phyloP scores from a whole-genome alignment of 2,113 vertebrate species.

The Nannospalax galili region DNA sequence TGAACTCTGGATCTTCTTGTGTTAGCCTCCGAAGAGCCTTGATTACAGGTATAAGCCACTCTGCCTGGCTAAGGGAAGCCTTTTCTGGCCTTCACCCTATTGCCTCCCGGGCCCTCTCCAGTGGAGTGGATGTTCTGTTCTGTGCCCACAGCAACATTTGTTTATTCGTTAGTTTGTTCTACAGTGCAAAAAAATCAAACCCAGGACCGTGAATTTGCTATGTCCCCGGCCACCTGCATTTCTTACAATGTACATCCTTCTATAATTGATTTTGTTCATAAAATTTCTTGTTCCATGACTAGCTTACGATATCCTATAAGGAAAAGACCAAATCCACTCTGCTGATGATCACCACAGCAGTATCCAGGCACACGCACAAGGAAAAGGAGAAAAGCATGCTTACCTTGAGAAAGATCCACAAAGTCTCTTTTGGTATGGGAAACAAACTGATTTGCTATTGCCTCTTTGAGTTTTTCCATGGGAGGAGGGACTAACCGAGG shows the following conservation, averaged over 20 bases:
- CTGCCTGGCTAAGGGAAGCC: background rate
- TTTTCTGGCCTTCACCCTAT: background rate
- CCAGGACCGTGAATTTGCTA: background rate
- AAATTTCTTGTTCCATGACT: background rate
- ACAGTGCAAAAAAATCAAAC: background rate
- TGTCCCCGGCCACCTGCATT: background rate
- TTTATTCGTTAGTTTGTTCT: background rate
- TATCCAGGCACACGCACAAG: no score
- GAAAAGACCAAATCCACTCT: background rate
- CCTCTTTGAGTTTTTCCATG: constrained; percentile 77
- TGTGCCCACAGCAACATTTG: background rate
- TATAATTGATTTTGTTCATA: background rate
- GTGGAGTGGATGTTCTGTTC: background rate
- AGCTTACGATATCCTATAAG: background rate
- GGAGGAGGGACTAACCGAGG: constrained; percentile 76
- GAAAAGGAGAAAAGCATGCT: background rate
- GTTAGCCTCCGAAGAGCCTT: background rate
- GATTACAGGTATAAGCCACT: background rate
- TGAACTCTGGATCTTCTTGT: background rate
- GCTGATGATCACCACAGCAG: fast-evolving
- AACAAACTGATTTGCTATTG: constrained; percentile 84
- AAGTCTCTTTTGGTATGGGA: constrained; percentile 88
- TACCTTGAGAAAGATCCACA: constrained; percentile 86
- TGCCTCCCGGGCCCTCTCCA: fast-evolving
- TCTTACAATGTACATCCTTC: background rate